phyloP scores from a whole-genome alignment of 2,797 vertebrate species.

The Silurus lanzhouensis region DNA sequence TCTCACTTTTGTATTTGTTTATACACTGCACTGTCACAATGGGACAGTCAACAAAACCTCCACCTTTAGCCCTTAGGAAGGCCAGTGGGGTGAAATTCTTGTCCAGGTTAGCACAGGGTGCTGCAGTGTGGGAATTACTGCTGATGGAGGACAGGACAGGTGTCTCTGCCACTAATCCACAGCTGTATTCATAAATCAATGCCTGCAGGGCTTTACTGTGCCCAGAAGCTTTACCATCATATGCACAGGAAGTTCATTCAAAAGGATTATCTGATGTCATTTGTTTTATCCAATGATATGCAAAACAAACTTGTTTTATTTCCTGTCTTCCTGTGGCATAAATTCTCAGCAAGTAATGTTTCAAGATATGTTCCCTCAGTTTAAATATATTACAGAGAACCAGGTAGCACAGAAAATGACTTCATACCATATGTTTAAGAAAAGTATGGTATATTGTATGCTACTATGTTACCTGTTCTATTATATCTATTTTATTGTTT shows the following conservation, averaged over 20 bases:
- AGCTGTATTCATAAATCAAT: slow-evolving; percentile 53
- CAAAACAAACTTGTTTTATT: slow-evolving; percentile 16
- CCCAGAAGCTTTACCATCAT: not conserved
- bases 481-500: not conserved
- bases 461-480: not conserved
- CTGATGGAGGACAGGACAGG: slow-evolving; percentile 67
- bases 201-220: slow-evolving; percentile 34
- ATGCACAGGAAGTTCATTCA: slow-evolving; percentile 10
- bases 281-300: slow-evolving; percentile 10
- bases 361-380: not conserved
- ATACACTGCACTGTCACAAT: not conserved
- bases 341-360: not conserved
- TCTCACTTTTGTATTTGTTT: not conserved
- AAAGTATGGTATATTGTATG: not conserved
- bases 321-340: slow-evolving; percentile 15
- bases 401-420: not conserved
- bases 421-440: not conserved
- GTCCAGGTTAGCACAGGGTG: slow-evolving; percentile 65
- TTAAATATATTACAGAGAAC: slow-evolving; percentile 2
- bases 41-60: slow-evolving; percentile 41
- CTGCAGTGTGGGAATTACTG: slow-evolving; percentile 62
- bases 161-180: slow-evolving; percentile 58
- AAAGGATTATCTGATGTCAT: slow-evolving; percentile 42
- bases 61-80: slow-evolving; percentile 54
- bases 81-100: slow-evolving; percentile 64